Base-by-base conservation (phyloP, 1,140 invertebrate genomes). In the Monomorium pharaonis region DNA sequence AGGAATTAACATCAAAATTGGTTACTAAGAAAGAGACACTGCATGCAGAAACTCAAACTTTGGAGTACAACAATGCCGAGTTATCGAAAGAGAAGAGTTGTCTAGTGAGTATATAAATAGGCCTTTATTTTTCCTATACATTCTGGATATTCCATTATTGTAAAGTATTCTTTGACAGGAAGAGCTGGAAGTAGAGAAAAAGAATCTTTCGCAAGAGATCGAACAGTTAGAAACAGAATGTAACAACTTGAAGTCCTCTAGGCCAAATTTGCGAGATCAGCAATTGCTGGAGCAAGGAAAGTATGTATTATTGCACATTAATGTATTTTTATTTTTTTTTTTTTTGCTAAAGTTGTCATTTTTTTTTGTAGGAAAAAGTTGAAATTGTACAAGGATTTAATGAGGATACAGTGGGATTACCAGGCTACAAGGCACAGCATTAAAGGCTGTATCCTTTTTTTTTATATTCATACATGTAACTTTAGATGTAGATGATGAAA, bases 381-480 rank as follows among this genome's bases (percentile, higher is more conserved):
- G 14, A 69, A 47, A 12, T 70, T 89, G 1, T 89, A 89, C 3
- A 76, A 33, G 56, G 37, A 81, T 24, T 62, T 88, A 18, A 88
- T 83, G 5, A 24, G 42, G 12, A 86, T 89, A 76, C 86, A 72
- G 0, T 89, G 88, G 88, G 74, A 88, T 51, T 89, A 63, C 44
- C 69, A 49, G 62, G 42, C 27, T n/a, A 18, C 67, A 16, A 49
- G 70, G 33, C 47, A 88, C 24, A 70, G 6, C 16, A n/a, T 81
- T 56, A 12, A 27, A 76, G 88, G 88, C 49, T 81, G 88, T 89
- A 89, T 89, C 88, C 88, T 89, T 89, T 85, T 60, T 37, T 14
- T n/a, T 37, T 42, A 16, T 47, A 30, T 33, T 44, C 5, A 65
- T 54, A 18, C 5, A 44, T 7, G 4, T 42, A 42, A 58, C 24